Conservation (phyloP, 2,888 invertebrate genomes). For the Dicycla oo region DNA sequence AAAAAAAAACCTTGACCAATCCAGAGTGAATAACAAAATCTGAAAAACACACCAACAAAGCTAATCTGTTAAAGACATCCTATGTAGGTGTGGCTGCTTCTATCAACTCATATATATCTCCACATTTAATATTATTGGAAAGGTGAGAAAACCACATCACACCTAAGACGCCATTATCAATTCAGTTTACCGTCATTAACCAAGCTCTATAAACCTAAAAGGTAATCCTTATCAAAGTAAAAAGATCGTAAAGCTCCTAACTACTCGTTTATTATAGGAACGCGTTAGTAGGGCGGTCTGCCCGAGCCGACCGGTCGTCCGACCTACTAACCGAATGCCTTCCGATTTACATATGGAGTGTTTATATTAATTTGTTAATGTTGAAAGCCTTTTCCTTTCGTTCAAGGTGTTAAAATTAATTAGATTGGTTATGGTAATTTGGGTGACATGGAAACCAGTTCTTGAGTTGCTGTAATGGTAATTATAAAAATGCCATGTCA, state of each 20-base stretch:
- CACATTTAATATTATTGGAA: background rate
- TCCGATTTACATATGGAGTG: conserved; percentile 57
- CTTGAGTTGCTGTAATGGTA: background rate
- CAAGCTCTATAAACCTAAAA: background rate
- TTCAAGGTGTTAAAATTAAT: conserved; percentile 34
- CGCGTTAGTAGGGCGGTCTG: conserved; percentile 35
- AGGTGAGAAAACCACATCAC: background rate
- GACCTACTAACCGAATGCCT: conserved; percentile 72
- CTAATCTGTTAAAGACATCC: no score
- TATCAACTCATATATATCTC: background rate
- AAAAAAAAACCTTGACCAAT: no score
- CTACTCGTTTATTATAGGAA: conserved; percentile 24
- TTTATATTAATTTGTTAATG: conserved; percentile 47
- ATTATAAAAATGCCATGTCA: no score
- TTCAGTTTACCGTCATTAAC: background rate
- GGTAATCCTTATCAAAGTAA: conserved; percentile 16
- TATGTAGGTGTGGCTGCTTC: no score
- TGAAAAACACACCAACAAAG: no score
- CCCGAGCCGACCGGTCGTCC: conserved; percentile 65
- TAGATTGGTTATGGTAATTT: conserved; percentile 29
- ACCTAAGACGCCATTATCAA: background rate
- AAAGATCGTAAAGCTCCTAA: background rate
- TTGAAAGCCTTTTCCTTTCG: conserved; percentile 52
- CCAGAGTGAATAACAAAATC: no score
- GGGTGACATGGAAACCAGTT: background rate